Evolutionary conservation across 2,888 invertebrate species (phyloP).

Genomic region (Abrostola tripartita): DNA sequence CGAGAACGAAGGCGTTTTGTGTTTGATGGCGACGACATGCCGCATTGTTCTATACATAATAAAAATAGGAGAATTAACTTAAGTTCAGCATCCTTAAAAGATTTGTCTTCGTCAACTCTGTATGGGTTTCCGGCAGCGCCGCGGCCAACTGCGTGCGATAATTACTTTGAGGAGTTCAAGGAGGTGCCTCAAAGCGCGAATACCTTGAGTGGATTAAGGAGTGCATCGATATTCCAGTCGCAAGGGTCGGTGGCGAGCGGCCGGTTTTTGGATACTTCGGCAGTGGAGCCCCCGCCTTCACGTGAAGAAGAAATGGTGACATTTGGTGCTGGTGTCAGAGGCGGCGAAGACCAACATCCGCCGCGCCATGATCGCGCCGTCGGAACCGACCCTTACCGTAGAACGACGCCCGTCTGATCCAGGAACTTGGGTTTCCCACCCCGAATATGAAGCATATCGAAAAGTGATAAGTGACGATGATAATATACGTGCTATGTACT

Average conservation of each 20-base stretch:
- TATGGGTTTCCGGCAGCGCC: conserved; percentile 91
- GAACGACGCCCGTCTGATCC: conserved; percentile 89
- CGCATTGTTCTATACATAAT: conserved; percentile 88
- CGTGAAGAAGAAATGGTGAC: conserved; percentile 91
- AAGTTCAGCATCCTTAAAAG: conserved; percentile 88
- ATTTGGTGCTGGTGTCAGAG: conserved; percentile 89
- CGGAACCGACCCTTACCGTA: conserved; percentile 87
- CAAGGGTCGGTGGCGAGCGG: conserved; percentile 90
- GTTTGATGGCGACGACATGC: conserved; percentile 89
- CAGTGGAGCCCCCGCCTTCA: conserved; percentile 89
- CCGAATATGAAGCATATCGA: conserved; percentile 84
- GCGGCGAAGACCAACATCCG: conserved; percentile 67
- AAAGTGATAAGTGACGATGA: conserved; percentile 82
- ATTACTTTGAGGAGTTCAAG: conserved; percentile 87
- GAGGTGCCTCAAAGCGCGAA: conserved; percentile 87
- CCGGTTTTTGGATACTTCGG: conserved; percentile 91
- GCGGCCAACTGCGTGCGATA: conserved; percentile 89
- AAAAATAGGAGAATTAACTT: conserved; percentile 83
- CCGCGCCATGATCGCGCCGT: conserved; percentile 82
- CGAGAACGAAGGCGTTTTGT: conserved; percentile 89
- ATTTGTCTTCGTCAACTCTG: conserved; percentile 86
- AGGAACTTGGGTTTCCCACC: conserved; percentile 64
- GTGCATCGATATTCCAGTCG: conserved; percentile 85
- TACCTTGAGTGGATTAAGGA: conserved; percentile 82
- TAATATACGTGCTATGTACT: conserved; percentile 72